Conservation (phyloP, 2,888 invertebrate genomes). For the Geotrupes spiniger region DNA sequence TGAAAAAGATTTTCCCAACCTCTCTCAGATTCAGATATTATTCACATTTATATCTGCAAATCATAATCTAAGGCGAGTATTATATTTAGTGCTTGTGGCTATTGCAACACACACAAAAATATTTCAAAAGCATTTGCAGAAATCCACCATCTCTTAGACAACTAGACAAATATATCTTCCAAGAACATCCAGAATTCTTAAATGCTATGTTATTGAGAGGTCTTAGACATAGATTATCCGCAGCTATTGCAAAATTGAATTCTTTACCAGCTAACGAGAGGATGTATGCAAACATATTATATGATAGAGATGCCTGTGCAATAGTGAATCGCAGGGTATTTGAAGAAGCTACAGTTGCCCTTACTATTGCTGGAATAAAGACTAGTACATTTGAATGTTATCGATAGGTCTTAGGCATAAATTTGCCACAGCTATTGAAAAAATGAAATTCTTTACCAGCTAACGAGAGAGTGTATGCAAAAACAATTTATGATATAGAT, state of each 20-base stretch:
- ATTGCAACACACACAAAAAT: no score
- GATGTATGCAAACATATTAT: not conserved
- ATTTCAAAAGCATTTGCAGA: not conserved
- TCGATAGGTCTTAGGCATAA: not conserved
- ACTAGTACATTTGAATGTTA: constrained; percentile 2
- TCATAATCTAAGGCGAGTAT: no score
- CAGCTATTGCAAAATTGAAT: constrained; percentile 2
- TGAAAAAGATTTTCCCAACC: no score
- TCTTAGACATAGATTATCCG: not conserved
- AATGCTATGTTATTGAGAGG: not conserved
- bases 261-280: not conserved
- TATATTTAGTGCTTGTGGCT: no score
- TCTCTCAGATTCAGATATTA: no score
- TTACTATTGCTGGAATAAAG: constrained; percentile 1
- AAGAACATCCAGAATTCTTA: constrained; percentile 5
- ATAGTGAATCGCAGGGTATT: not conserved
- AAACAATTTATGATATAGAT: not conserved
- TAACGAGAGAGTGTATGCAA: not conserved
- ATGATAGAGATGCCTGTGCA: constrained; percentile 4
- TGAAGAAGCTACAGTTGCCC: constrained; percentile 1
- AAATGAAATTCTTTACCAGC: not conserved
- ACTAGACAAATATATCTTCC: constrained; percentile 3
- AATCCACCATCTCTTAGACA: constrained; percentile 2
- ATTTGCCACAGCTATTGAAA: constrained; percentile 5
- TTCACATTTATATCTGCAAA: no score